Evolutionary conservation across 2,797 vertebrate species (phyloP), one percentile per base, ranked within the genome.

Genomic region (Lacerta bilineata): DNA sequence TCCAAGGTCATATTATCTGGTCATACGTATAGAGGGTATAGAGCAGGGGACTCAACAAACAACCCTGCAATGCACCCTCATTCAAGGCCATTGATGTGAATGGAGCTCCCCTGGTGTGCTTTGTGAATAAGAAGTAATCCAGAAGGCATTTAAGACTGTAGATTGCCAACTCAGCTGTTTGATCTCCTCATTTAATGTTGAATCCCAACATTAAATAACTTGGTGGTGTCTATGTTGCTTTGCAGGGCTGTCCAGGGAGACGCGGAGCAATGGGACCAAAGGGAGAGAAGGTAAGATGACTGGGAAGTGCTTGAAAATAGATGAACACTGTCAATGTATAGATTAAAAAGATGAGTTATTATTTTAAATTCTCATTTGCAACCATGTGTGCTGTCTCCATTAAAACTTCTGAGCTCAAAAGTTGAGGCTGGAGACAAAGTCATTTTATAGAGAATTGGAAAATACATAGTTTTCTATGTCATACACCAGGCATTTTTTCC

Each of bases 201-300:
- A n/a, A 15, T 68, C 81, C 27, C 41, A 27, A 27, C 81, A 39
- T 36, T 39, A 25, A 81, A 59, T 80, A 27, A 80, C 5, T 23
- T 18, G 9, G 50, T 29, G 23, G 29, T 25, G 29, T 9, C 7
- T 59, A 2, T 92, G 50, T 88, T 85, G 23, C 74, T 87, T 91
- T 90, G 43, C 94, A 99, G 98, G 98, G 98, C 36, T 98, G 97
- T 93, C 92, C 90, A 17, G 98, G 98, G 80, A 96, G 96, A 9
- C 92, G 93, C 46, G 98, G 98, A 9, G 94, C 91, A 87, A 90
- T 93, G 85, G 98, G 98, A 61, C 97, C 97, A 81, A 98, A 98
- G 96, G 98, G 98, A 92, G 96, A 98, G 91, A 98, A 98, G 97
- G 98, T 98, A 96, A 97, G 96, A 87, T 4, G 4, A 3, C 20